A percentile compares a stretch with the other conserved stretches of the same genome.
Conservation (phyloP, 2,888 invertebrate species). For the Cantharis rustica region DNA sequence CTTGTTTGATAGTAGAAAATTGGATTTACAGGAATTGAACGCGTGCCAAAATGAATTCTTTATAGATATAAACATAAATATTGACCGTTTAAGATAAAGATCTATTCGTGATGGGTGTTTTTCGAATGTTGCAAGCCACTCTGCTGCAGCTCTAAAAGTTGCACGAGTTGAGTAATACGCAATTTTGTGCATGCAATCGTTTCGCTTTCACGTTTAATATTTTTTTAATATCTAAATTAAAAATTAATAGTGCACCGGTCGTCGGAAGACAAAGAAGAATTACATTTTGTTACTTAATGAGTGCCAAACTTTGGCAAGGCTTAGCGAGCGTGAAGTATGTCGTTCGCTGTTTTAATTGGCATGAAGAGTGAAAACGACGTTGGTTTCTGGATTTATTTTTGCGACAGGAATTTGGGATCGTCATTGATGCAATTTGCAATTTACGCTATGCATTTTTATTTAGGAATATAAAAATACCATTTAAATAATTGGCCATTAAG, state of each 20-base stretch:
- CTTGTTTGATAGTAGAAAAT: neutral
- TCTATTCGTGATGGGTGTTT: neutral
- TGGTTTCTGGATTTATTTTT: constrained; percentile 27
- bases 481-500: neutral
- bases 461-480: neutral
- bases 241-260: neutral
- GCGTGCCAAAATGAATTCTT: neutral
- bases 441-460: neutral
- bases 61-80: neutral
- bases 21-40: neutral
- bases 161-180: neutral
- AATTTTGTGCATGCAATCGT: neutral
- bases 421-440: neutral
- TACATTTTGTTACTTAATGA: constrained; percentile 3
- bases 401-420: constrained; percentile 16
- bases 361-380: constrained; percentile 37
- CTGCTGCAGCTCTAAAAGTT: neutral
- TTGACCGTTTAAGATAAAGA: neutral
- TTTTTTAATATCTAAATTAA: neutral
- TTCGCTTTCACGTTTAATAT: neutral
- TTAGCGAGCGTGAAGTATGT: constrained; percentile 36
- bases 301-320: constrained; percentile 32
- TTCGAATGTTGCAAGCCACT: neutral
- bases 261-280: neutral
- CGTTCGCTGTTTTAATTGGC: constrained; percentile 39